Base-by-base conservation (phyloP, 92 coral and sea anemone species). In the Pocillopora meandrina region DNA sequence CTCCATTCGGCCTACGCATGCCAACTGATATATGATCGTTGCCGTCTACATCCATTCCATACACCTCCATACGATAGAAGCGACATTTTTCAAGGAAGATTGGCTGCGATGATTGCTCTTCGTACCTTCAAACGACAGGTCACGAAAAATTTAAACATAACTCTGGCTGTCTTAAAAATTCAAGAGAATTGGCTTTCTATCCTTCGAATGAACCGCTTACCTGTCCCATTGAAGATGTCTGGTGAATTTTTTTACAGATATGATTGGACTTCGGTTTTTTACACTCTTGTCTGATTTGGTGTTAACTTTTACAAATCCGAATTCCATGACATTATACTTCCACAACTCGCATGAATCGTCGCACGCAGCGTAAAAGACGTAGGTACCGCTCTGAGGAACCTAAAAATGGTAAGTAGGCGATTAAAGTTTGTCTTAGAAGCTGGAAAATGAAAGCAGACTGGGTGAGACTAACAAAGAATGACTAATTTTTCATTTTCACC, bases 21-120 rank as follows among this genome's bases (percentile, higher is more conserved):
- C 92, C 97, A 1, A 89, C 89, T n/a, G 97, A 91, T n/a, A 83
- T 79, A 68, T 82, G 91, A 60, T 91, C 97, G 2, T 17, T 9
- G 19, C 74, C 75, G 17, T 4, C 0, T 12, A 80, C 85, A 64
- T 88, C 89, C 57, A 82, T 87, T 83, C 84, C 80, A 9, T 87
- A 65, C 13, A 84, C 75, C 35, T 85, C 89, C 60, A 92, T 52
- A 34, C 77, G 72, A 79, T 92, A 87, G 17, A 92, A 49, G 7
- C 83, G 85, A 56, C 95, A 92, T 33, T 73, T 78, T 36, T 92
- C 88, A 23, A 90, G 80, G 26, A 64, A 86, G 9, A 92, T 73
- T 17, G 90, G 87, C 56, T 42, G 70, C 10, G 96, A 90, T 9
- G 84, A 33, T 65, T 93, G 96, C 9, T 56, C 57, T 55, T 83